A percentile compares a stretch with the other conserved stretches of the same genome.
phyloP scores from a whole-genome alignment of 2,113 vertebrate species.

The Rallus limicola region DNA sequence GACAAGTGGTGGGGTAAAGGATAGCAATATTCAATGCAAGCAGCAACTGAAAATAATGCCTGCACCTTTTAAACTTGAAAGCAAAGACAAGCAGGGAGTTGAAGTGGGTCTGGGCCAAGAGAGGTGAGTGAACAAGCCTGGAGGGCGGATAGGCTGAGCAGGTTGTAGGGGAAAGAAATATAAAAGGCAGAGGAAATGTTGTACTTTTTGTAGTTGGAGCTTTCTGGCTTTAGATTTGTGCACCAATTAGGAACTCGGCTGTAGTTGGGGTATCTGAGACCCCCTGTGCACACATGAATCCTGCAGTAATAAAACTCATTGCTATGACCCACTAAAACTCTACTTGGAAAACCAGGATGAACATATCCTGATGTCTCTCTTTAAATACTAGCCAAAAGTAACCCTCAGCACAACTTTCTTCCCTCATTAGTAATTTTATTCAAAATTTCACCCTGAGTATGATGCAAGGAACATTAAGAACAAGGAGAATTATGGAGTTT shows the following conservation, averaged over 20 bases:
- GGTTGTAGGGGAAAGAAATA: background rate
- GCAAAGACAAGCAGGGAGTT: background rate
- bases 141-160: background rate
- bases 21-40: background rate
- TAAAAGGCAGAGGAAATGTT: background rate
- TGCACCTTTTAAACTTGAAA: background rate
- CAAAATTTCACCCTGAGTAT: background rate
- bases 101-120: background rate
- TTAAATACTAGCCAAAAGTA: conserved; percentile 4
- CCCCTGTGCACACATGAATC: background rate
- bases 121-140: background rate
- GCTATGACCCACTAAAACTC: background rate
- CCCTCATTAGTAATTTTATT: background rate
- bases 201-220: background rate
- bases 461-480: background rate
- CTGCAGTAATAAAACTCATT: background rate
- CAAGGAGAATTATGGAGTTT: background rate
- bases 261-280: background rate
- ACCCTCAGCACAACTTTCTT: background rate
- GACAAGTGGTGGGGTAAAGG: background rate
- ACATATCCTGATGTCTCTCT: background rate
- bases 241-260: background rate
- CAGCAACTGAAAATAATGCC: background rate
- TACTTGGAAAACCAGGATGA: background rate
- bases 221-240: background rate